Evolutionary conservation across 2,888 invertebrate species (phyloP), one percentile per base, ranked within the genome.

Genomic region (Pseudanteris insignis): DNA sequence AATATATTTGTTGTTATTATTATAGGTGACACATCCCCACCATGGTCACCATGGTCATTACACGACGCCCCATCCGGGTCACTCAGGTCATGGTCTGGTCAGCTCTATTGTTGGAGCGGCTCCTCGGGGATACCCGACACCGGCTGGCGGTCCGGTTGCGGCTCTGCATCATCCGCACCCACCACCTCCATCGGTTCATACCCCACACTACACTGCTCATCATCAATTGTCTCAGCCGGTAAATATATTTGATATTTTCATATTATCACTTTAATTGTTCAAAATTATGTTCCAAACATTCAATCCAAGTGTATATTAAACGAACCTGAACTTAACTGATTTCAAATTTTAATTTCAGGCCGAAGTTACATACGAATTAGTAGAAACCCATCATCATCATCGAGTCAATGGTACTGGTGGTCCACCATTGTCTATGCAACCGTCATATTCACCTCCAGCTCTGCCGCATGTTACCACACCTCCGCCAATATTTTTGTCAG

Each of bases 381-480:
- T 76, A 62, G 78, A 76, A 43, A 70, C 76, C 30, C 76, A 78
- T 51, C 79, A 77, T 60, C 76, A 77, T 57, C 76, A 81, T 43
- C 74, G 81, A 63, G 79, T 77, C 18, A 76, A 84, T 81, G 64
- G 82, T 81, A 47, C 83, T 5, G 72, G 73, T 13, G 75, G 74
- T 26, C 73, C 76, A n/a, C 76, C 75, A 14, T 62, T 78, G 43
- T 70, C 76, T 14, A 73, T 83, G 50, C 81, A 81, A 9, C 81
- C 81, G 53, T 81, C 82, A 38, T 80, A 78, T 63, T 78, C 79
- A 28, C 78, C 78, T 11, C 77, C 78, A 14, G 75, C 79, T 48
- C 78, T 82, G 29, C 80, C 84, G 30, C 85, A 85, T 67, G 83
- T 84, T 26, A 79, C 84, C 40, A 83, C 85, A 55, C 83, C 85